phyloP scores from a whole-genome alignment of 2,113 vertebrate species.

The Charina bottae region DNA sequence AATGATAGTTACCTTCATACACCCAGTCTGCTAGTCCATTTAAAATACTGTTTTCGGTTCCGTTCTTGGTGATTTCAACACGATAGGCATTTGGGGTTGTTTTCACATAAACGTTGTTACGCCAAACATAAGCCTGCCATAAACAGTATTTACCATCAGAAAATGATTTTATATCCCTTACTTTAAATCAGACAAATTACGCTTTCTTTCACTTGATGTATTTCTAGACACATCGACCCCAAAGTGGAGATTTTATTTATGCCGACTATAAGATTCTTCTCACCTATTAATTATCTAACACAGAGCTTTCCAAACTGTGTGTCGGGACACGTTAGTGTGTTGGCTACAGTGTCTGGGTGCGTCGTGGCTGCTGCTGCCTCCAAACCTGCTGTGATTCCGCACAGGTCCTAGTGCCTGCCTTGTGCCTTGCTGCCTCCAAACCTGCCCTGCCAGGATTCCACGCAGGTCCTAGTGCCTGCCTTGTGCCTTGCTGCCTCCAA shows the following conservation, averaged over 20 bases:
- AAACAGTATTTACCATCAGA: slow-evolving; percentile 14
- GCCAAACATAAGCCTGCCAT: slow-evolving; percentile 86
- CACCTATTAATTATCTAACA: background rate
- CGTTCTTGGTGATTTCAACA: slow-evolving; percentile 80
- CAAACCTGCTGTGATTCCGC: too few species aligned
- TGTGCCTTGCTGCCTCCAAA: too few species aligned
- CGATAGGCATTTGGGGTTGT: slow-evolving; percentile 59
- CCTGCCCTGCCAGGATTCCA: too few species aligned
- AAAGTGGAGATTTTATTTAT: background rate
- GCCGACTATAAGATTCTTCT: background rate
- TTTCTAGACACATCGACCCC: background rate
- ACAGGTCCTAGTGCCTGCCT: too few species aligned
- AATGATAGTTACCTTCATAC: slow-evolving; percentile 87
- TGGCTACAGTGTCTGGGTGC: too few species aligned
- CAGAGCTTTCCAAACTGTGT: too few species aligned
- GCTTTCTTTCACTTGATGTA: background rate
- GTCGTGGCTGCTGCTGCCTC: too few species aligned
- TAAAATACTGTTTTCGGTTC: slow-evolving; percentile 84
- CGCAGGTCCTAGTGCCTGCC: too few species aligned
- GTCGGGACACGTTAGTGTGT: too few species aligned
- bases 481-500: too few species aligned
- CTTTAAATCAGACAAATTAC: background rate
- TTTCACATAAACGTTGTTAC: slow-evolving; percentile 88
- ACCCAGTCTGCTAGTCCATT: slow-evolving; percentile 96
- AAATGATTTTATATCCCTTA: background rate